These are phyloP conservation scores for Catharus fuscescens DNA, from an alignment of 2,113 vertebrate genomes.

Conservation along the genomic window DNA sequence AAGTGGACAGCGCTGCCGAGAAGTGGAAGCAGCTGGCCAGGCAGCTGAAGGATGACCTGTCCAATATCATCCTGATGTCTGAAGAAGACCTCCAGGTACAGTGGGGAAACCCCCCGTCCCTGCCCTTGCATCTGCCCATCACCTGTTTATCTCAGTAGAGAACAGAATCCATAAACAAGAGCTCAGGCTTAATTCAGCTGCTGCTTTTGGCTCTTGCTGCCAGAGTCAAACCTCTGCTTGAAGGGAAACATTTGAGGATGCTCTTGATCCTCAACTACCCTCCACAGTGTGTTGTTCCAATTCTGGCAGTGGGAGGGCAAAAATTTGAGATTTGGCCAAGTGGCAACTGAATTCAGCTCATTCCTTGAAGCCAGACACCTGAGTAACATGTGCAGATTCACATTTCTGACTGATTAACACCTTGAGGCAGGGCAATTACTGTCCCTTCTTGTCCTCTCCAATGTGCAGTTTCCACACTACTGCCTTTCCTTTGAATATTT, in stretches of 20 bases:
- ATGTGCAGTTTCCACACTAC: neutral
- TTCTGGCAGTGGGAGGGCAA: neutral
- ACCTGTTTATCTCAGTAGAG: neutral
- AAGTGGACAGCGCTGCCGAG: slow-evolving; percentile 61
- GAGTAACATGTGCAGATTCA: neutral
- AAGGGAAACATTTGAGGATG: neutral
- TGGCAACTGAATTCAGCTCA: neutral
- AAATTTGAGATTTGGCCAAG: neutral
- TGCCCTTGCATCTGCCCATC: neutral
- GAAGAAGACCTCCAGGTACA: slow-evolving; percentile 89
- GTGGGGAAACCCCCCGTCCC: neutral
- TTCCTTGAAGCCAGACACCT: neutral
- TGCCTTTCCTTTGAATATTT: neutral
- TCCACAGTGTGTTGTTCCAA: neutral
- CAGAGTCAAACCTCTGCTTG: neutral
- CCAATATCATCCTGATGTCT: slow-evolving; percentile 89
- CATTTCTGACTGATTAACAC: neutral
- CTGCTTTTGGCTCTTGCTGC: neutral
- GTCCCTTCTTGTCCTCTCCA: neutral
- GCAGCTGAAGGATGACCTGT: slow-evolving; percentile 84
- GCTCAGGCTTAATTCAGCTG: neutral
- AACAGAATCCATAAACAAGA: neutral
- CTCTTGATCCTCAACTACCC: neutral
- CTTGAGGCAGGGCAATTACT: neutral
- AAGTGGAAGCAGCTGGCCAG: slow-evolving; percentile 83